Evolutionary conservation across 92 coral and sea anemone species (phyloP).

Genomic region (Zoanthus gigantus): DNA sequence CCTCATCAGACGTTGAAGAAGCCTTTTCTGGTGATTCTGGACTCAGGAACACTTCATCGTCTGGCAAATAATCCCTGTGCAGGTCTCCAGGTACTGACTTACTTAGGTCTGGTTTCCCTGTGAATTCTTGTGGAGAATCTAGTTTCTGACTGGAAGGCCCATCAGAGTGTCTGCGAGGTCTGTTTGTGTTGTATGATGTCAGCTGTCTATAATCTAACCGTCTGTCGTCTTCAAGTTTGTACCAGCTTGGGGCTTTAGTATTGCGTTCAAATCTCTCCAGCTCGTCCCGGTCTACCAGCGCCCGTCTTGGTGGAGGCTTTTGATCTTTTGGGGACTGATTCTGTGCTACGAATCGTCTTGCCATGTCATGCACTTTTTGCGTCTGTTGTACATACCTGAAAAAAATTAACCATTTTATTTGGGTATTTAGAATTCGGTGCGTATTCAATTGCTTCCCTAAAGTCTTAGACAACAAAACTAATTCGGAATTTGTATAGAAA

Average conservation of each 20-base stretch:
- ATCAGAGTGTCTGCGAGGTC: constrained; percentile 41
- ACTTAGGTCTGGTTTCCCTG: constrained; percentile 29
- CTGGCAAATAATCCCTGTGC: constrained; percentile 10
- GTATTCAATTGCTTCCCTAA: too few relatives aligned
- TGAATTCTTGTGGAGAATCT: constrained; percentile 1
- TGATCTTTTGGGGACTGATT: constrained; percentile 65
- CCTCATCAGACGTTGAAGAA: background rate
- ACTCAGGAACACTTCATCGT: constrained; percentile 7
- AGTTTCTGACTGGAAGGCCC: background rate
- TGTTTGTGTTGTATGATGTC: constrained; percentile 20
- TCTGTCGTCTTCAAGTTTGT: constrained; percentile 55
- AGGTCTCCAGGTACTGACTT: constrained; percentile 30
- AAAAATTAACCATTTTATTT: too few relatives aligned
- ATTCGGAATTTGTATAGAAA: too few relatives aligned
- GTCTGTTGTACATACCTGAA: constrained; percentile 38
- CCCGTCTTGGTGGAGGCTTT: constrained; percentile 74
- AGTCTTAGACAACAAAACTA: too few relatives aligned
- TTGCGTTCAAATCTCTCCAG: constrained; percentile 76
- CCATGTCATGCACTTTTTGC: constrained; percentile 67
- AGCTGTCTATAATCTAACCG: constrained; percentile 30
- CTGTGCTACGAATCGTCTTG: constrained; percentile 65
- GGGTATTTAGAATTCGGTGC: too few relatives aligned
- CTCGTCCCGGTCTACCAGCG: constrained; percentile 83
- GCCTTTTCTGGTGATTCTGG: background rate
- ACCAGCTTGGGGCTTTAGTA: constrained; percentile 69